Base-by-base conservation (phyloP, 2,888 invertebrate species). In the Ormia ochracea region DNA sequence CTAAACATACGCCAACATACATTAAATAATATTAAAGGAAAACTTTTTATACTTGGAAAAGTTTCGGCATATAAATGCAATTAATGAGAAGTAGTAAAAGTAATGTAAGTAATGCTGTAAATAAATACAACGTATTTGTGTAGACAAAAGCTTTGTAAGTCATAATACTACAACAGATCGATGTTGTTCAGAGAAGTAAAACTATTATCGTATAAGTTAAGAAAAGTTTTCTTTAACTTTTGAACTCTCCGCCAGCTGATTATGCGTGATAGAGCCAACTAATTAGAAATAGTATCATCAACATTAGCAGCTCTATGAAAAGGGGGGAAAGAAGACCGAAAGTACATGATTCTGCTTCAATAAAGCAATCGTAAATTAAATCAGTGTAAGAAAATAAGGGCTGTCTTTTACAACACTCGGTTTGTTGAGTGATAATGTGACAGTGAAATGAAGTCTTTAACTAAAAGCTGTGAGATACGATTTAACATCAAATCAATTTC, bases 61-160 rank as follows among this genome's bases (percentile, higher is more conserved):
- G 23, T 48, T 58, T 65, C 31, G 17, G 28, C 10, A 21, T 54
- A 48, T 65, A 38, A 41, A 65, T 48, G 28, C 50, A 48, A 74
- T 74, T 50, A 65, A 38, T 21, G 28, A 12, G 10, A 50, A 23
- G 38, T 5, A 61, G 50, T 28, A 17, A 50, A 50, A 28, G 26
- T 50, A 14, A n/a, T 28, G n/a, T 23, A n/a, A n/a, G 1, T 45
- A 45, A n/a, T n/a, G n/a, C n/a, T 23, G 21, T 12, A 10, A 1
- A 12, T 23, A 4, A 21, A 2, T 48, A 7, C 4, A 5, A 19
- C 4, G 6, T 41, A n/a, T n/a, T n/a, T n/a, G 12, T 41, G 45
- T 12, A 45, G 2, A 14, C 3, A 28, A 9, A 1, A 26, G 4
- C 5, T 6, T 50, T 2, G 38, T 48, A 14, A 12, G 10, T 6